Evolutionary conservation across 2,797 vertebrate species (phyloP).

Genomic region (Megalops cyprinoides): DNA sequence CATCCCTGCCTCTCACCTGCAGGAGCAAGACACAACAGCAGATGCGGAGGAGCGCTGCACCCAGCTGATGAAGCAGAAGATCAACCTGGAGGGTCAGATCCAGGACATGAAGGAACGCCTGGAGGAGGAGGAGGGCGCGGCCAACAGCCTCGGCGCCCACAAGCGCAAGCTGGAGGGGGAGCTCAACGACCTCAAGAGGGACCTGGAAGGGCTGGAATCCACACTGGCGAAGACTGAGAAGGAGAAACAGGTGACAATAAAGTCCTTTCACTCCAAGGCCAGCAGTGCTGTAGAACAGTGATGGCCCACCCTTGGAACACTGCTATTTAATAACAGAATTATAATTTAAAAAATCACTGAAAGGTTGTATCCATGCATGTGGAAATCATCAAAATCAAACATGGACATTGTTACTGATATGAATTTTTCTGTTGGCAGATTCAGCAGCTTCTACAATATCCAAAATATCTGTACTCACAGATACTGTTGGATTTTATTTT

Average conservation of each 20-base stretch:
- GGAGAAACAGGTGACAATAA: slow-evolving; percentile 72
- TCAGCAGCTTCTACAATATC: no score
- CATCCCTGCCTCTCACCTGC: neutral
- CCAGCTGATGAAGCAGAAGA: slow-evolving; percentile 71
- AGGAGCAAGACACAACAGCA: slow-evolving; percentile 69
- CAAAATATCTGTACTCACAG: no score
- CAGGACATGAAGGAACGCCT: slow-evolving; percentile 65
- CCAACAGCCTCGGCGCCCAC: slow-evolving; percentile 50
- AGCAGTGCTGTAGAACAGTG: neutral
- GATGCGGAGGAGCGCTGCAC: slow-evolving; percentile 71
- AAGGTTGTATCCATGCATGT: neutral
- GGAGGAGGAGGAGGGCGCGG: slow-evolving; percentile 71
- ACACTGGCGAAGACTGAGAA: slow-evolving; percentile 73
- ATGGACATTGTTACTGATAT: neutral
- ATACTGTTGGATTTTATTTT: no score
- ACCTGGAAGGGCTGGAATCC: slow-evolving; percentile 73
- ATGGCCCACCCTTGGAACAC: neutral
- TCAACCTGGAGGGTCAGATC: slow-evolving; percentile 66
- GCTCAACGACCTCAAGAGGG: slow-evolving; percentile 66
- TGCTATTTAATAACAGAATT: no score
- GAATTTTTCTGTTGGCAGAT: neutral
- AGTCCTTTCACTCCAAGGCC: neutral
- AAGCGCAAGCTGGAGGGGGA: slow-evolving; percentile 69
- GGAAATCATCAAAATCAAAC: neutral
- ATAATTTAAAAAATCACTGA: no score